Evolutionary conservation across 2,888 invertebrate species (phyloP).

Genomic region (Apantesis nais): DNA sequence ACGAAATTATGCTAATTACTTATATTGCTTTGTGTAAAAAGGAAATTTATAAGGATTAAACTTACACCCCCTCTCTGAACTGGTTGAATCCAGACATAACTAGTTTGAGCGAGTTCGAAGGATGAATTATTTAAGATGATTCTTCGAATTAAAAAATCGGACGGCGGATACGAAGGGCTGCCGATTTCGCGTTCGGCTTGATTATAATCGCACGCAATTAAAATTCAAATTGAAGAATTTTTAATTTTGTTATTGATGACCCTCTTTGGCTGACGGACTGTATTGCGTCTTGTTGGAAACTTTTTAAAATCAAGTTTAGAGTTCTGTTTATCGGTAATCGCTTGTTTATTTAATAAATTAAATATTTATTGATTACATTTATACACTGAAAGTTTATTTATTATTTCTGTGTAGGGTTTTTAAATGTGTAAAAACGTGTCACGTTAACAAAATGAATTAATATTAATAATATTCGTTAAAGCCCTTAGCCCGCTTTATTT

Average conservation of each 20-base stretch:
- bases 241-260: constrained; percentile 85
- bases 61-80: constrained; percentile 72
- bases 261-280: constrained; percentile 74
- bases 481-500: too few species aligned
- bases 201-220: constrained; percentile 85
- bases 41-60: constrained; percentile 86
- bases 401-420: background rate
- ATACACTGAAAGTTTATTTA: background rate
- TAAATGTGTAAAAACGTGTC: background rate
- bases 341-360: constrained; percentile 68
- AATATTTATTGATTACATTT: constrained; percentile 23
- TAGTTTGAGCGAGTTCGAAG: constrained; percentile 70
- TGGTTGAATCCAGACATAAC: constrained; percentile 65
- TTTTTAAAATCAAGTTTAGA: constrained; percentile 63
- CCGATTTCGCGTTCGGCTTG: constrained; percentile 76
- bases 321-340: constrained; percentile 64
- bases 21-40: constrained; percentile 87
- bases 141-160: constrained; percentile 69
- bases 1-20: constrained; percentile 87
- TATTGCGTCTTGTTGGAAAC: constrained; percentile 77
- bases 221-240: constrained; percentile 84
- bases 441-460: background rate
- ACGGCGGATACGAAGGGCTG: constrained; percentile 58
- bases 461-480: background rate
- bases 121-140: constrained; percentile 80